Percentiles rank a stretch among this genome's conserved stretches.
Conservation (phyloP, 2,113 vertebrate species). For the Ia io region DNA sequence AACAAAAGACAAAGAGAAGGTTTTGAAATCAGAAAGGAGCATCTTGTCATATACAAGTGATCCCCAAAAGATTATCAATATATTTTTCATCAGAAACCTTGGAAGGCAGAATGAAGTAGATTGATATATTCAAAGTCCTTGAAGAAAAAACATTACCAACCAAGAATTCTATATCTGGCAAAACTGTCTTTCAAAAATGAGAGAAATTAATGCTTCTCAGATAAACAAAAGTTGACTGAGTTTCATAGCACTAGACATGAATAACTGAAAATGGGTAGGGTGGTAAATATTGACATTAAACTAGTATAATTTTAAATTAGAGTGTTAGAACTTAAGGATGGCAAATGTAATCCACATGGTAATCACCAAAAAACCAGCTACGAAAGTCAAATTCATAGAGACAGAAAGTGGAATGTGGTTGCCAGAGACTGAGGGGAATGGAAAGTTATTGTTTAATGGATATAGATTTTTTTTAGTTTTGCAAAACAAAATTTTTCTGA, state of each 20-base stretch:
- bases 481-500: neutral
- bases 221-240: neutral
- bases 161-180: neutral
- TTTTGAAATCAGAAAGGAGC: neutral
- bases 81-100: neutral
- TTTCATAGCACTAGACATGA: neutral
- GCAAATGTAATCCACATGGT: neutral
- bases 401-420: neutral
- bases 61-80: neutral
- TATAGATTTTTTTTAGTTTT: conserved; percentile 4
- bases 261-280: neutral
- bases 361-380: neutral
- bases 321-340: neutral
- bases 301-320: neutral
- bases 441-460: neutral
- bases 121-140: neutral
- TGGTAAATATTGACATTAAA: neutral
- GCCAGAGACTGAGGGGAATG: neutral
- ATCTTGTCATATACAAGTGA: neutral
- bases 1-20: neutral
- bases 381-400: neutral
- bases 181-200: neutral
- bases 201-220: neutral
- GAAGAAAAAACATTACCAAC: neutral
- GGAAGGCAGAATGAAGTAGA: neutral